Percentiles rank a stretch among this genome's conserved stretches.
Conservation (phyloP, 2,797 vertebrate genomes). For the Dryobates pubescens region DNA sequence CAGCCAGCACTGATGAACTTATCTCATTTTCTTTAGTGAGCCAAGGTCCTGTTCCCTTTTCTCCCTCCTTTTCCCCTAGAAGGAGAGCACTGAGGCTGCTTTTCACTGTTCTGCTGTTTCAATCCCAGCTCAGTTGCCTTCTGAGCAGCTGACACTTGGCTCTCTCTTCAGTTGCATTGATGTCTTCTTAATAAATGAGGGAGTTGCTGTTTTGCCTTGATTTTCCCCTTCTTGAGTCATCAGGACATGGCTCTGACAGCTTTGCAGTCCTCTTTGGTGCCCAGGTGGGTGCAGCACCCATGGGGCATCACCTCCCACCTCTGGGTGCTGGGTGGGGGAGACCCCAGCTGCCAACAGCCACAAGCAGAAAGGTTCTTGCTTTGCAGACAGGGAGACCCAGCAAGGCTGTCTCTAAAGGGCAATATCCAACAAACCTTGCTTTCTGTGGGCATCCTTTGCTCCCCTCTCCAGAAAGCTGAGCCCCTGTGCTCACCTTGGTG, state of each 20-base stretch:
- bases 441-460: neutral
- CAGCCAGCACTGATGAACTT: rapidly evolving
- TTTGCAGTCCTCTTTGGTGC: rapidly evolving
- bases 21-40: neutral
- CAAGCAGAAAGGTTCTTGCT: neutral
- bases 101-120: neutral
- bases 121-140: neutral
- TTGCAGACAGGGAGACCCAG: neutral
- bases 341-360: rapidly evolving
- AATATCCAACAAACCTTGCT: neutral
- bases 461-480: rapidly evolving
- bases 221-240: neutral
- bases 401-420: neutral
- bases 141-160: neutral
- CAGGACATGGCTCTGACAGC: rapidly evolving
- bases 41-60: neutral
- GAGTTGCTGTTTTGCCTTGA: neutral
- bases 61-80: neutral
- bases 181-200: neutral
- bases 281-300: rapidly evolving
- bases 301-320: neutral
- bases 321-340: neutral
- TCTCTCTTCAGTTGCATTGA: neutral
- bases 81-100: neutral
- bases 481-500: rapidly evolving